Evolutionary conservation across 2,113 vertebrate species (phyloP).

Genomic region (Pitta sordida): DNA sequence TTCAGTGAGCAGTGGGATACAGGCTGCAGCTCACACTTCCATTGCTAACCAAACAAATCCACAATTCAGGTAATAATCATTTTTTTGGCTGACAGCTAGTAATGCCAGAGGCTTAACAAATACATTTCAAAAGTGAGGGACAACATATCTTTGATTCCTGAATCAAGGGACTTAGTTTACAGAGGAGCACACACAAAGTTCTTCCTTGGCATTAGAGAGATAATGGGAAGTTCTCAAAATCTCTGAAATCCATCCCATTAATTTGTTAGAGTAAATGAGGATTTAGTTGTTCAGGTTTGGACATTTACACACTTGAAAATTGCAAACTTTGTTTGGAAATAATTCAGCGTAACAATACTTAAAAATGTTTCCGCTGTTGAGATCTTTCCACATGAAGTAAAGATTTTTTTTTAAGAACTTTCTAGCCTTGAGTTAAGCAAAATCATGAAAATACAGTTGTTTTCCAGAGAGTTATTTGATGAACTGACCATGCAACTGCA

Average conservation of each 20-base stretch:
- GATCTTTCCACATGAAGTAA: neutral
- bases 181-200: neutral
- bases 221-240: neutral
- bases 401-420: neutral
- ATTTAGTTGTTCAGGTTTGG: neutral
- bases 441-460: neutral
- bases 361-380: neutral
- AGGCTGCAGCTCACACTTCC: neutral
- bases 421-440: neutral
- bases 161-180: neutral
- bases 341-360: neutral
- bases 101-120: neutral
- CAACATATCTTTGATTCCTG: neutral
- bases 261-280: neutral
- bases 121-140: neutral
- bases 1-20: neutral
- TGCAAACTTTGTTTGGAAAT: neutral
- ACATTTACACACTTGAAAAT: neutral
- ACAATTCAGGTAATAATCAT: neutral
- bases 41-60: neutral
- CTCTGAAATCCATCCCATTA: neutral
- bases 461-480: neutral
- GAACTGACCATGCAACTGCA: neutral
- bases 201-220: neutral
- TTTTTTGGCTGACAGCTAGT: neutral